Percentiles rank a stretch among this genome's conserved stretches.
Conservation (phyloP, 2,888 invertebrate species). For the Taphrorychus bicolor region DNA sequence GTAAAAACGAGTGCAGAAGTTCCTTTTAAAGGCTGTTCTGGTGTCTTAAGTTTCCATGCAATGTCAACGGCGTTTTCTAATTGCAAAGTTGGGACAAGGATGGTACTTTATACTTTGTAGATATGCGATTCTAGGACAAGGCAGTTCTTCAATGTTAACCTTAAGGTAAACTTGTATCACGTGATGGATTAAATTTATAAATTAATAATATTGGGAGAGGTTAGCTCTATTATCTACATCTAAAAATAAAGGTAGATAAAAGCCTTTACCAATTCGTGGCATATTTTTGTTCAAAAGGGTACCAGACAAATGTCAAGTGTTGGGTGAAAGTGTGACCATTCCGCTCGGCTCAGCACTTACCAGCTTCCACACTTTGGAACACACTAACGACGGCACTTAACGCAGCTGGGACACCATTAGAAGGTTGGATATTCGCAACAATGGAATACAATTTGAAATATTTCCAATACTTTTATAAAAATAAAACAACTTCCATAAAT, state of each 20-base stretch:
- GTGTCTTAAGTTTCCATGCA: background rate
- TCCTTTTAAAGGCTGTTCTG: background rate
- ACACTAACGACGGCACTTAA: background rate
- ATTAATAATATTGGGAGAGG: background rate
- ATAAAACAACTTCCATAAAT: background rate
- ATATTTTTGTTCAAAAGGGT: slow-evolving; percentile 6
- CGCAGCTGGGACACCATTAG: background rate
- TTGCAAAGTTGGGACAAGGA: background rate
- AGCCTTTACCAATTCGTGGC: background rate
- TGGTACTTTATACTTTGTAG: background rate
- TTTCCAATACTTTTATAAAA: slow-evolving; percentile 1
- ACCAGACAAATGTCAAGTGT: background rate
- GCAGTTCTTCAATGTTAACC: too few relatives aligned
- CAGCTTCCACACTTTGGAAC: background rate
- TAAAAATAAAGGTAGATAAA: background rate
- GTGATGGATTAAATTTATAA: background rate
- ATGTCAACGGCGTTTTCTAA: background rate
- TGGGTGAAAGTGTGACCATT: background rate
- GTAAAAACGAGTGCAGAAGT: background rate
- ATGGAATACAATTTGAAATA: background rate
- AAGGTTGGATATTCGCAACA: background rate
- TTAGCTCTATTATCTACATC: background rate
- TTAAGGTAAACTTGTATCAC: background rate
- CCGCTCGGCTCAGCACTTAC: background rate
- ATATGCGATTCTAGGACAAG: background rate